Conservation (phyloP, 2,797 vertebrate species). For the Chrysocyon brachyurus region DNA sequence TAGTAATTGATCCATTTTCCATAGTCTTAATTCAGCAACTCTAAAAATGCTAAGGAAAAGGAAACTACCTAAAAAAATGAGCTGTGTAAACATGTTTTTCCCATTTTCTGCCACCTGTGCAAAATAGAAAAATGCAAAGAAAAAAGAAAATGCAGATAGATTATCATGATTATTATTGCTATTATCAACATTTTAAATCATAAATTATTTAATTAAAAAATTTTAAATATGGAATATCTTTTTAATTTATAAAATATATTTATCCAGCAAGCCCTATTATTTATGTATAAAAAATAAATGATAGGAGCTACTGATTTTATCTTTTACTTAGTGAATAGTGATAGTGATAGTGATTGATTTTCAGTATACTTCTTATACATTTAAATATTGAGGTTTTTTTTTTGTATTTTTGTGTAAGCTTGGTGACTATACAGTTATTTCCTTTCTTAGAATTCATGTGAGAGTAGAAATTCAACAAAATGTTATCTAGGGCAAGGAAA, state of each 20-base stretch:
- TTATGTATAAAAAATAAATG: not conserved
- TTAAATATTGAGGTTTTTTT: not conserved
- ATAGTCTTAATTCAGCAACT: constrained; percentile 7
- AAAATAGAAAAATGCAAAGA: not conserved
- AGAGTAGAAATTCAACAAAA: not conserved
- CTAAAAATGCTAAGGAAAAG: constrained; percentile 36
- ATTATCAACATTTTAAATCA: not conserved
- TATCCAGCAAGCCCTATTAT: not conserved
- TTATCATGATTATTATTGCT: not conserved
- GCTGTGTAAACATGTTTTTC: not conserved
- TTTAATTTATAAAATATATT: constrained; percentile 1
- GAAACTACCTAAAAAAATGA: constrained; percentile 1
- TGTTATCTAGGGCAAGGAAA: not conserved
- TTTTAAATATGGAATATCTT: not conserved
- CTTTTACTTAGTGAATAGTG: not conserved
- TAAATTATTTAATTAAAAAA: not conserved
- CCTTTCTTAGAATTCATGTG: not conserved
- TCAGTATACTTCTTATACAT: not conserved
- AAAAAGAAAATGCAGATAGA: not conserved
- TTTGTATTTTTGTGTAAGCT: not conserved
- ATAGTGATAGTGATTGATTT: not conserved
- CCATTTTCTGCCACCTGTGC: not conserved
- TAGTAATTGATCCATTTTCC: not conserved
- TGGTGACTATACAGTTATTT: not conserved
- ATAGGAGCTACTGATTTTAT: not conserved